A percentile compares a stretch with the other conserved stretches of the same genome.
Evolutionary conservation across 2,797 vertebrate genomes (phyloP).

Genomic region (Poecilia picta): DNA sequence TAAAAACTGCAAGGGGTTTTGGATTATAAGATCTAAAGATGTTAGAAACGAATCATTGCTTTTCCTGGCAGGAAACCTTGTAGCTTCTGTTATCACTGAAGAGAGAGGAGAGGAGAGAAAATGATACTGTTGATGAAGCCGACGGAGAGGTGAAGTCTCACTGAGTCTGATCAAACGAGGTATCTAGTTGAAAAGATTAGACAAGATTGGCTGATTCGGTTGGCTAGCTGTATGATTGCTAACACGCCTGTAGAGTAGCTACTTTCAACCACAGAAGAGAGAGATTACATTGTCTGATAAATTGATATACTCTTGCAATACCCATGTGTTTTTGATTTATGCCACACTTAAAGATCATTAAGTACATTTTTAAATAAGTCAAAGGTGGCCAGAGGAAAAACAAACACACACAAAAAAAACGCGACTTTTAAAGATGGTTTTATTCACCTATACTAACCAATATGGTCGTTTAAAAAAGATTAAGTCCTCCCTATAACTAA

Average conservation of each 20-base stretch:
- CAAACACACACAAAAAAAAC: not conserved
- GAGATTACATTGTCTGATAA: not conserved
- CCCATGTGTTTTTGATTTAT: not conserved
- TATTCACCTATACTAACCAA: not conserved
- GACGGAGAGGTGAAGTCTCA: slow-evolving; percentile 12
- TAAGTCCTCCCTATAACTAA: not conserved
- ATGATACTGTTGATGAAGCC: not conserved
- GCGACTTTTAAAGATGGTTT: not conserved
- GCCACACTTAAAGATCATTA: not conserved
- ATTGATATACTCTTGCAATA: not conserved
- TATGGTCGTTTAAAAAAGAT: not conserved
- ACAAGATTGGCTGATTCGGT: slow-evolving; percentile 19
- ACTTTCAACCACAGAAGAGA: not conserved
- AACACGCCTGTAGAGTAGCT: not conserved
- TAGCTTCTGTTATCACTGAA: not conserved
- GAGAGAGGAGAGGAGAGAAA: not conserved
- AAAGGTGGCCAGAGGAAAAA: not conserved
- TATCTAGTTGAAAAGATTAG: slow-evolving; percentile 34
- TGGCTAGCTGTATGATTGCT: not conserved
- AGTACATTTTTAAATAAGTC: not conserved
- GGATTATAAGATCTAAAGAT: not conserved
- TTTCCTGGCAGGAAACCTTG: not conserved
- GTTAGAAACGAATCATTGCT: not conserved
- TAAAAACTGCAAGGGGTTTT: not conserved
- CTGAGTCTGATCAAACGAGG: slow-evolving; percentile 36